Evolutionary conservation across 1,140 invertebrate genomes (phyloP).

Genomic region (Sesamia nonagrioides): DNA sequence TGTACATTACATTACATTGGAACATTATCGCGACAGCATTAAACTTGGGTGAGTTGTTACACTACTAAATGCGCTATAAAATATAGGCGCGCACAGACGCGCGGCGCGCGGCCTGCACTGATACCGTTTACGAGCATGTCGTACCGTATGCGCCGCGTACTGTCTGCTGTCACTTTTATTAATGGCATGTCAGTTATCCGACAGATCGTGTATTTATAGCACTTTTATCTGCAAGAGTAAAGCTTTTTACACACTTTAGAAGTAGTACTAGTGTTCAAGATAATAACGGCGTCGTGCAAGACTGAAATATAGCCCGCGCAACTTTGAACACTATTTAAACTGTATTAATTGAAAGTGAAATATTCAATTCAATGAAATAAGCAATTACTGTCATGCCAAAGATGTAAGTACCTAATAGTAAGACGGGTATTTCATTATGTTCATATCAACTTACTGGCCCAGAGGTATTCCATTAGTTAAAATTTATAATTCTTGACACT

Average conservation of each 20-base stretch:
- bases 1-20: not conserved
- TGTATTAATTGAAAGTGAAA: constrained; percentile 9
- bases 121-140: constrained; percentile 22
- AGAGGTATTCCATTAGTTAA: constrained; percentile 10
- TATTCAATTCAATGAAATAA: too few species aligned
- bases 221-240: constrained; percentile 37
- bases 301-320: not conserved
- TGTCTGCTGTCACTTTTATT: constrained; percentile 15
- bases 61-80: constrained; percentile 36
- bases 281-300: not conserved
- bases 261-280: not conserved
- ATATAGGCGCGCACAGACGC: constrained; percentile 17
- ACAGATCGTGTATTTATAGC: constrained; percentile 43
- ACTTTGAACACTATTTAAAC: too few species aligned
- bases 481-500: constrained; percentile 7
- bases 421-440: not conserved
- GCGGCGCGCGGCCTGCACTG: not conserved
- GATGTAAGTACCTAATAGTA: not conserved
- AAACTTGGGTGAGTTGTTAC: constrained; percentile 27
- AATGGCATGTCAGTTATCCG: constrained; percentile 37
- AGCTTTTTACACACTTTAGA: constrained; percentile 11
- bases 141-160: not conserved
- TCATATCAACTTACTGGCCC: constrained; percentile 15
- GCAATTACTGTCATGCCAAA: not conserved
- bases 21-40: constrained; percentile 33